A percentile compares a stretch with the other conserved stretches of the same genome.
These are phyloP conservation scores for Mobula birostris DNA, from an alignment of 2,113 vertebrate species.

Conservation along the genomic window DNA sequence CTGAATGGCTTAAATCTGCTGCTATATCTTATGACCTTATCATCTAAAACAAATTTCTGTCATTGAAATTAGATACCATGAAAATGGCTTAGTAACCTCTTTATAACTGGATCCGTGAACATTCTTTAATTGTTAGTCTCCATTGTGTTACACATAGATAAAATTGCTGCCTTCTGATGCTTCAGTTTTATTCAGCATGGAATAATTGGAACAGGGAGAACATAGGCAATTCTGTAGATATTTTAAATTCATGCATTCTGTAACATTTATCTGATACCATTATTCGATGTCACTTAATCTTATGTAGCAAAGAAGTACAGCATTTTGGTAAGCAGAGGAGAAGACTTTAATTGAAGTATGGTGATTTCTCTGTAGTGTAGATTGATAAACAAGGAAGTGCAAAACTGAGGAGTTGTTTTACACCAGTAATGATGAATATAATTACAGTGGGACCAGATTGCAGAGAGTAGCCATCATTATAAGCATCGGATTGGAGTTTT, in stretches of 20 bases:
- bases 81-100: neutral
- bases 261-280: neutral
- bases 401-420: neutral
- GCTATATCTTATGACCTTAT: too few species aligned
- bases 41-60: neutral
- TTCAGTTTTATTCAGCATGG: neutral
- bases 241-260: neutral
- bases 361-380: neutral
- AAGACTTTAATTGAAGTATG: neutral
- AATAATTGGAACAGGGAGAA: neutral
- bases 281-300: constrained; percentile 1
- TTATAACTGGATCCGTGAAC: neutral
- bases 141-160: neutral
- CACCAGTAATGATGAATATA: neutral
- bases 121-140: neutral
- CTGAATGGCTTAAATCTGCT: too few species aligned
- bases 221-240: neutral
- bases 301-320: neutral
- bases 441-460: neutral
- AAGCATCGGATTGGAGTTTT: neutral
- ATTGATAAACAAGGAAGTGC: neutral
- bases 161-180: neutral
- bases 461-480: neutral
- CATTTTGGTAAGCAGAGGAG: neutral
- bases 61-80: neutral